These are phyloP conservation scores for Choloepus didactylus DNA, from an alignment of 2,797 vertebrate genomes.

Conservation along the genomic window DNA sequence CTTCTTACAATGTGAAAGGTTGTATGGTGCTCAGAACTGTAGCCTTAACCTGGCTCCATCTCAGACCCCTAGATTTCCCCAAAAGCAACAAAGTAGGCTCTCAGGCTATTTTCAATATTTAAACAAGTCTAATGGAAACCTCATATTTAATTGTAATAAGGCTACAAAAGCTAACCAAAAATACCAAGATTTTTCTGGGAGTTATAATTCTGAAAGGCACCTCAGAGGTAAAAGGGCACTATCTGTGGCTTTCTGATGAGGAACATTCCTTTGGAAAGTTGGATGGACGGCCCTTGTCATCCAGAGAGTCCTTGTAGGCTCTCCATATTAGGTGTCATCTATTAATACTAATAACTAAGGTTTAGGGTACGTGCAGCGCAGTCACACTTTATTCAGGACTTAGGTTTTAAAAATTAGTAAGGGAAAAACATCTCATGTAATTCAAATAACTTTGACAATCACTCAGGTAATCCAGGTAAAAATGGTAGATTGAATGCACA, in stretches of 20 bases:
- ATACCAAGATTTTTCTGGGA: neutral
- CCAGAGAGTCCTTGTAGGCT: neutral
- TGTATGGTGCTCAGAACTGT: neutral
- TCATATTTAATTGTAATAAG: neutral
- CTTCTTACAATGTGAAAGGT: neutral
- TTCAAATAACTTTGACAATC: neutral
- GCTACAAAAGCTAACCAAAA: conserved; percentile 8
- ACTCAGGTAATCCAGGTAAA: neutral
- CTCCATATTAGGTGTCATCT: neutral
- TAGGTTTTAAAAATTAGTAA: neutral
- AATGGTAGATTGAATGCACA: neutral
- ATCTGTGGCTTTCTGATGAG: neutral
- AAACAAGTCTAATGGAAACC: neutral
- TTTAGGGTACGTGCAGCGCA: neutral
- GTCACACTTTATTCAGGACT: neutral
- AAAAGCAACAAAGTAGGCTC: neutral
- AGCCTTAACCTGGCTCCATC: neutral
- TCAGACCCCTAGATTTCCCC: neutral
- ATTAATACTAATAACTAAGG: neutral
- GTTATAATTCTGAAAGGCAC: neutral
- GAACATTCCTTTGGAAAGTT: neutral
- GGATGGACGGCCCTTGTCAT: neutral
- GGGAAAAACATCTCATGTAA: neutral
- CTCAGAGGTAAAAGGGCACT: neutral
- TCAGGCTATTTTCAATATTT: neutral